Percentiles rank a stretch among this genome's conserved stretches.
These are phyloP conservation scores for Urosaurus nigricauda DNA, from an alignment of 2,797 vertebrate species.

Conservation along the genomic window DNA sequence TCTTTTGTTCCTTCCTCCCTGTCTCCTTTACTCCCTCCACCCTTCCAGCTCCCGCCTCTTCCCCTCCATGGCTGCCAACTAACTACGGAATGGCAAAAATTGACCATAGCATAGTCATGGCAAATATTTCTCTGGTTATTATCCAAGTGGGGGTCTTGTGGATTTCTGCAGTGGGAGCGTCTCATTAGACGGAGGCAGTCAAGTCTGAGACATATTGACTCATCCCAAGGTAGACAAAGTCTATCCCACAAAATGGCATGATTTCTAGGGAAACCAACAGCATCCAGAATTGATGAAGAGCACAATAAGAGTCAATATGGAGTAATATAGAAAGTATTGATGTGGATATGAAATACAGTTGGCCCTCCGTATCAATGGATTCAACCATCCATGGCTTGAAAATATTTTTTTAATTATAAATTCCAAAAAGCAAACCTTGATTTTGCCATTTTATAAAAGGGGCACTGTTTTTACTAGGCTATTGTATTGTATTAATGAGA, in stretches of 20 bases:
- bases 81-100: slow-evolving; percentile 76
- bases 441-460: too few species aligned
- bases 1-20: slow-evolving; percentile 81
- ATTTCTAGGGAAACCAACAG: slow-evolving; percentile 50
- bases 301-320: background rate
- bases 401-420: too few species aligned
- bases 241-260: slow-evolving; percentile 44
- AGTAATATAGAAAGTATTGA: background rate
- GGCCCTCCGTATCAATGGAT: too few species aligned
- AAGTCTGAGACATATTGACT: slow-evolving; percentile 62
- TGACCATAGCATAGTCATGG: slow-evolving; percentile 74
- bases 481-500: too few species aligned
- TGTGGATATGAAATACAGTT: background rate
- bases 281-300: slow-evolving; percentile 35
- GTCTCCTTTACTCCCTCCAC: slow-evolving; percentile 75
- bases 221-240: slow-evolving; percentile 54
- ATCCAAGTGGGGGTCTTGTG: slow-evolving; percentile 63
- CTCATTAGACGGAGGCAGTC: slow-evolving; percentile 53
- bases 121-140: slow-evolving; percentile 74
- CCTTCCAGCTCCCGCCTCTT: slow-evolving; percentile 75
- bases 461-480: too few species aligned
- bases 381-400: too few species aligned
- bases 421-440: too few species aligned
- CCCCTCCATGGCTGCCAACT: slow-evolving; percentile 77
- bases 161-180: slow-evolving; percentile 54